These are phyloP conservation scores for Augochlorella aurata DNA, from an alignment of 2,888 invertebrate species.

Conservation along the genomic window DNA sequence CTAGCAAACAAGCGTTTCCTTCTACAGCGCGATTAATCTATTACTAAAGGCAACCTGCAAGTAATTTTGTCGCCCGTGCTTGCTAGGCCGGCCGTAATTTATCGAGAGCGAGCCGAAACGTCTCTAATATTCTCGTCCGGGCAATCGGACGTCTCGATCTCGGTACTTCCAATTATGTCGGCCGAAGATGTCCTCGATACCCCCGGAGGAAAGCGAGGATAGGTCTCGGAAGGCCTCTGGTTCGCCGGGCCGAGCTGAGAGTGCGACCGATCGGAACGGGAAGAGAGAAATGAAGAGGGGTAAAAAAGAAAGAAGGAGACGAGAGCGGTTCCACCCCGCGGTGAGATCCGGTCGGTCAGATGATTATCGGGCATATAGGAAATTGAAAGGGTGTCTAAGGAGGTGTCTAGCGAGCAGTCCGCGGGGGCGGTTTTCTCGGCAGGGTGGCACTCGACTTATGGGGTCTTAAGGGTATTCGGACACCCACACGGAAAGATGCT, in stretches of 20 bases:
- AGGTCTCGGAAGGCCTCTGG: constrained; percentile 2
- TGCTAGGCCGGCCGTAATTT: constrained; percentile 9
- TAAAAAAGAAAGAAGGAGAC: not conserved
- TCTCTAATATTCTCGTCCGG: constrained; percentile 24
- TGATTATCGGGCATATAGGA: constrained; percentile 80
- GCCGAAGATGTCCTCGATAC: constrained; percentile 49
- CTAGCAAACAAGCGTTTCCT: not conserved
- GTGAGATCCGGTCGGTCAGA: constrained; percentile 71
- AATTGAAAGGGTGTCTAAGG: constrained; percentile 81
- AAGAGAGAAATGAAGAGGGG: not conserved
- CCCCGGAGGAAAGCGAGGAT: constrained; percentile 26
- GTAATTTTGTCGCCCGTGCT: not conserved
- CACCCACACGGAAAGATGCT: constrained; percentile 77
- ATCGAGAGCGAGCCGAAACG: constrained; percentile 13
- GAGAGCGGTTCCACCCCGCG: constrained; percentile 48
- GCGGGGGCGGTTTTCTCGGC: constrained; percentile 75
- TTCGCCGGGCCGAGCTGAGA: not conserved
- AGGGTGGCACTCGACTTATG: constrained; percentile 73
- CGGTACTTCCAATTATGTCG: constrained; percentile 53
- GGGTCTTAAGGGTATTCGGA: constrained; percentile 72
- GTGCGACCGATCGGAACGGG: constrained; percentile 8
- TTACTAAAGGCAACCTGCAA: not conserved
- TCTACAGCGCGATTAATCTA: not conserved
- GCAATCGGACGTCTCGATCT: constrained; percentile 33
- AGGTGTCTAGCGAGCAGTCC: constrained; percentile 76